Conservation (phyloP, 2,888 invertebrate genomes). For the Drosophila siamana region DNA sequence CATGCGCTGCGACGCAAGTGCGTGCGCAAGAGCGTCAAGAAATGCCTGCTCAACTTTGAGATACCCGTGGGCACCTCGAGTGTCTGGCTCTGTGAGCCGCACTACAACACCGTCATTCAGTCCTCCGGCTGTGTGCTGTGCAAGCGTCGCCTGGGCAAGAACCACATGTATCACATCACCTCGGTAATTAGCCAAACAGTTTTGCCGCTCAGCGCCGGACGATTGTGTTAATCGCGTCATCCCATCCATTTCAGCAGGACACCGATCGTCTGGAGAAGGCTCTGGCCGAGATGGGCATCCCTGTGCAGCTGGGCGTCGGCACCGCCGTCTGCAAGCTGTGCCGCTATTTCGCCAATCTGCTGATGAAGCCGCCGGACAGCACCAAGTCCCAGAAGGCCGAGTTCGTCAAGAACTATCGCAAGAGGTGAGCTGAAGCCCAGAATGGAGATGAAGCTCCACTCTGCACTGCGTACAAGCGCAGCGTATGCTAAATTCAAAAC, state of each 20-base stretch:
- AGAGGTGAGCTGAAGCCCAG: constrained; percentile 86
- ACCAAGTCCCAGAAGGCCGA: constrained; percentile 85
- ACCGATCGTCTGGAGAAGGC: constrained; percentile 87
- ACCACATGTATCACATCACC: constrained; percentile 91
- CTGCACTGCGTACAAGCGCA: too few relatives aligned
- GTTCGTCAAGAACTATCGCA: constrained; percentile 87
- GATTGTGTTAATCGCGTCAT: too few relatives aligned
- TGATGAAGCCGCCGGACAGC: constrained; percentile 88
- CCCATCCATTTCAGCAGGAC: constrained; percentile 87
- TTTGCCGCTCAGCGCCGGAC: too few relatives aligned
- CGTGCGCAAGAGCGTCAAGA: constrained; percentile 89
- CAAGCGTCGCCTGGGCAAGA: constrained; percentile 90
- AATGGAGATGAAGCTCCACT: too few relatives aligned
- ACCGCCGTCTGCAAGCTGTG: constrained; percentile 93
- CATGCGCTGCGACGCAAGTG: constrained; percentile 90
- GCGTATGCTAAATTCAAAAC: too few relatives aligned
- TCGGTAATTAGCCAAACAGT: constrained; percentile 83
- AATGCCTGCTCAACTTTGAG: constrained; percentile 88
- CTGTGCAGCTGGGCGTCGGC: constrained; percentile 88
- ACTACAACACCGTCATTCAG: constrained; percentile 90
- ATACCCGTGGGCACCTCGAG: constrained; percentile 86
- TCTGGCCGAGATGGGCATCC: constrained; percentile 88
- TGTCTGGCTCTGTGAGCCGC: constrained; percentile 89
- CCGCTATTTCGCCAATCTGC: constrained; percentile 91
- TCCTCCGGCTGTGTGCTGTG: constrained; percentile 92